These are phyloP conservation scores for Operophtera brumata DNA, from an alignment of 2,888 invertebrate genomes.

Conservation along the genomic window DNA sequence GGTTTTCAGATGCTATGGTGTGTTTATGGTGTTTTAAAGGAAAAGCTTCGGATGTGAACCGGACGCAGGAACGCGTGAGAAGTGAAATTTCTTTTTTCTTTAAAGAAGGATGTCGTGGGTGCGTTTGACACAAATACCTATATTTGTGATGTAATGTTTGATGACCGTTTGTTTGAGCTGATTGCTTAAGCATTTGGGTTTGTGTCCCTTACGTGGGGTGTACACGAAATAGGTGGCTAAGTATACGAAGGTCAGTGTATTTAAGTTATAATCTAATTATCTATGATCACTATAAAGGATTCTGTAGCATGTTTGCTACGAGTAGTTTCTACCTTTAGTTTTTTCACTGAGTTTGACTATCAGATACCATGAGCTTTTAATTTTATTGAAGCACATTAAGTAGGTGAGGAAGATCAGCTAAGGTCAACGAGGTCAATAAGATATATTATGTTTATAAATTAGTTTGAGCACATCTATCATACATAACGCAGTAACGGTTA, in stretches of 20 bases:
- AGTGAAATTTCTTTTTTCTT: constrained; percentile 69
- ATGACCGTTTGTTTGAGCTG: constrained; percentile 10
- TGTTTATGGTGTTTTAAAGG: constrained; percentile 58
- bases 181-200: constrained; percentile 10
- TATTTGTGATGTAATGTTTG: constrained; percentile 35
- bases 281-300: too few species aligned
- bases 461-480: background rate
- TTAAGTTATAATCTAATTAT: too few species aligned
- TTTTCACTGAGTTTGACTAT: too few species aligned
- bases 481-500: background rate
- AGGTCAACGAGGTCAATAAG: background rate
- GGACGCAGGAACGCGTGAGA: constrained; percentile 69
- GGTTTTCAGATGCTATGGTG: constrained; percentile 16
- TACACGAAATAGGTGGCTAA: background rate
- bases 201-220: background rate
- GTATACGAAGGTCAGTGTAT: too few species aligned
- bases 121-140: constrained; percentile 61
- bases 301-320: too few species aligned
- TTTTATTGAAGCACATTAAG: too few species aligned
- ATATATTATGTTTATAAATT: background rate
- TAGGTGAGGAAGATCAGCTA: too few species aligned
- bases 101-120: constrained; percentile 66
- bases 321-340: too few species aligned
- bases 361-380: too few species aligned
- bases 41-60: constrained; percentile 72